phyloP scores from a whole-genome alignment of 2,888 invertebrate species.

The Theristus sp. region DNA sequence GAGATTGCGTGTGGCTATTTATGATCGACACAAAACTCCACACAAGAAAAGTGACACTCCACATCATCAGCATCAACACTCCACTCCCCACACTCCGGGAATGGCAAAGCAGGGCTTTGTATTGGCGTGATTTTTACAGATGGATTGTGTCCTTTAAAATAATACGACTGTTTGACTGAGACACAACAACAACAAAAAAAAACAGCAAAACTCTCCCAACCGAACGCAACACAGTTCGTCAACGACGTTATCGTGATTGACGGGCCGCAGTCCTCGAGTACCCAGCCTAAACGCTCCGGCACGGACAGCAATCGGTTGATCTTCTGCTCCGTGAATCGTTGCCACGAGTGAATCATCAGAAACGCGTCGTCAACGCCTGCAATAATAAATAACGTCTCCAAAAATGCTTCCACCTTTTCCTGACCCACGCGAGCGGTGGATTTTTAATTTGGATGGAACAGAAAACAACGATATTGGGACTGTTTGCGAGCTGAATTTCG shows the following conservation, averaged over 20 bases:
- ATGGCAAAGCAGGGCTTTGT: no score
- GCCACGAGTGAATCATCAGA: constrained; percentile 24
- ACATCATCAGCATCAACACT: no score
- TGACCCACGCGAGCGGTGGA: no score
- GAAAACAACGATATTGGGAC: no score
- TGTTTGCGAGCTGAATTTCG: no score
- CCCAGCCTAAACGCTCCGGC: constrained; percentile 12
- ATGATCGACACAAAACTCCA: no score
- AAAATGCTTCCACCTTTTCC: constrained; percentile 4
- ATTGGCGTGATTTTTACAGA: no score
- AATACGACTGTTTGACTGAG: neutral
- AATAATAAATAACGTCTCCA: constrained; percentile 5
- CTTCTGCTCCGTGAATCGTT: constrained; percentile 10
- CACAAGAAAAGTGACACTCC: no score
- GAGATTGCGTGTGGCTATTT: no score
- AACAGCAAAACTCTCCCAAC: neutral
- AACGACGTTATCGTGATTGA: constrained; percentile 25
- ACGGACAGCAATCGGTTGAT: neutral
- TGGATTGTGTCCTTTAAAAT: no score
- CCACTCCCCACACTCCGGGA: no score
- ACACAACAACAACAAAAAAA: neutral
- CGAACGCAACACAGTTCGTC: constrained; percentile 27
- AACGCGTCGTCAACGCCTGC: constrained; percentile 22
- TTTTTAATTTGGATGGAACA: no score
- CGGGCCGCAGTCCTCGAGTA: constrained; percentile 24